Percentiles rank a stretch among this genome's conserved stretches.
These are phyloP conservation scores for Chrysoperla carnea DNA, from an alignment of 1,140 invertebrate genomes.

Conservation along the genomic window DNA sequence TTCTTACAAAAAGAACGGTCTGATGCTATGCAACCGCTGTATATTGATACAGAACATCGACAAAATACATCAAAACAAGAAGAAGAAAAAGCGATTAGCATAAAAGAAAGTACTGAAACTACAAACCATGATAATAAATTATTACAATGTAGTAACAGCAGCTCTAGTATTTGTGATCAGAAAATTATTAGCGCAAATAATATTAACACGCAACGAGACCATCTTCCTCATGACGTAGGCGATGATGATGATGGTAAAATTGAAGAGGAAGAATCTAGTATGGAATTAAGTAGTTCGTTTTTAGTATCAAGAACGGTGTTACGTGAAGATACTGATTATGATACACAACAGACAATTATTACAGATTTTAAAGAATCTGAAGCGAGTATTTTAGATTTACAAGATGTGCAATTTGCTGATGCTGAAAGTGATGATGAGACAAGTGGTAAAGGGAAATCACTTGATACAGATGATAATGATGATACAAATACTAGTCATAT, in stretches of 20 bases:
- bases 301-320: slow-evolving; percentile 4
- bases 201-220: neutral
- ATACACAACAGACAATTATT: neutral
- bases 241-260: slow-evolving; percentile 1
- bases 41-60: neutral
- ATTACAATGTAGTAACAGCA: too few relatives aligned
- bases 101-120: neutral
- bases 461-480: slow-evolving; percentile 1
- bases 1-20: slow-evolving; percentile 9
- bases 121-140: too few relatives aligned
- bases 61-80: neutral
- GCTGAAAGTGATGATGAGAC: slow-evolving; percentile 27
- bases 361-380: slow-evolving; percentile 10
- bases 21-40: slow-evolving; percentile 1
- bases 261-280: neutral
- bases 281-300: neutral
- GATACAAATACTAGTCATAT: slow-evolving; percentile 5
- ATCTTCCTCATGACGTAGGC: neutral
- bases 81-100: neutral
- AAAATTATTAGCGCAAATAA: neutral
- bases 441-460: slow-evolving; percentile 1
- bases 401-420: slow-evolving; percentile 30
- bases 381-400: slow-evolving; percentile 24
- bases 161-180: neutral
- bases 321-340: slow-evolving; percentile 2